These are phyloP conservation scores for Corythucha ciliata DNA, from an alignment of 2,888 invertebrate genomes.

Conservation along the genomic window DNA sequence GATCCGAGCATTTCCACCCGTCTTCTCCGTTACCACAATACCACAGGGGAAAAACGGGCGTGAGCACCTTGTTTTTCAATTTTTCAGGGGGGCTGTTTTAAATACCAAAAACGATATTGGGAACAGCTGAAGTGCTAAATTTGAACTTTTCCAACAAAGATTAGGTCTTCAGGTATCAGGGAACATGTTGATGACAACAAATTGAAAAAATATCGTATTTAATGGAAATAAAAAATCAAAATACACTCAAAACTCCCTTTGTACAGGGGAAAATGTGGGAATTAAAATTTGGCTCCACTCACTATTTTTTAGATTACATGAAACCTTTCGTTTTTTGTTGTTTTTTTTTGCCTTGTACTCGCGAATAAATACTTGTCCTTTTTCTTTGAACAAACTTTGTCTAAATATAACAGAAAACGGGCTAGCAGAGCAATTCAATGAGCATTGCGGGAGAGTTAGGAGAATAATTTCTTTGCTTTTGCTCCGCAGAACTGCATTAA, in stretches of 20 bases:
- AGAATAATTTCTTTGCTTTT: conserved; percentile 9
- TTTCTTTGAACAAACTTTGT: no score
- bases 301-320: no score
- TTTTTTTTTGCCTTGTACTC: no score
- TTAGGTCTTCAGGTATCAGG: conserved; percentile 13
- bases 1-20: no score
- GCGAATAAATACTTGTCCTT: no score
- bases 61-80: conserved; percentile 2
- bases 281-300: no score
- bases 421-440: conserved; percentile 7
- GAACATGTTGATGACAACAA: conserved; percentile 9
- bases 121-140: conserved; percentile 7
- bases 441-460: conserved; percentile 11
- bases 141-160: conserved; percentile 9
- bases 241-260: conserved; percentile 10
- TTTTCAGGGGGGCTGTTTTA: conserved; percentile 10
- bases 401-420: no score
- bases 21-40: neutral
- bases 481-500: conserved; percentile 15
- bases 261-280: conserved; percentile 15
- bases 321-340: no score
- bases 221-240: conserved; percentile 10
- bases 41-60: conserved; percentile 15
- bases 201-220: conserved; percentile 14
- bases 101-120: conserved; percentile 4